phyloP scores from a whole-genome alignment of 2,113 vertebrate genomes.

The Lucifuga dentata region DNA sequence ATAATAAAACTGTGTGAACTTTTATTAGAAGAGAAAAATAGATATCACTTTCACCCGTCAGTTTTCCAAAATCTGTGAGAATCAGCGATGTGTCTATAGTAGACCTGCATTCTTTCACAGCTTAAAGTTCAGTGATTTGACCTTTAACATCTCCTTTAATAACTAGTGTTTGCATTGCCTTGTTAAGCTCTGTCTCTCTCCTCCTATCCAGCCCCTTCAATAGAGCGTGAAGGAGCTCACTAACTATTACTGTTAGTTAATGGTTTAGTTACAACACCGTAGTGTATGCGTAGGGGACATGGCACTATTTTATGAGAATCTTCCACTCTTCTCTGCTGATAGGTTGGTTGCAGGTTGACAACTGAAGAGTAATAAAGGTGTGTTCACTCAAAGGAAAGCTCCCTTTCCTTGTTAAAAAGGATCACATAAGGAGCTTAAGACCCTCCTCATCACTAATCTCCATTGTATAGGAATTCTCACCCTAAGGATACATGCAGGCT shows the following conservation, averaged over 20 bases:
- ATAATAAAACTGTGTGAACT: not conserved
- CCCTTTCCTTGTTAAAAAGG: slow-evolving; percentile 53
- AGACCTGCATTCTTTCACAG: slow-evolving; percentile 65
- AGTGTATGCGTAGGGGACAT: slow-evolving; percentile 16
- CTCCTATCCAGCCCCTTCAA: slow-evolving; percentile 52
- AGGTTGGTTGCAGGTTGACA: slow-evolving; percentile 38
- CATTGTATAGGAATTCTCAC: slow-evolving; percentile 74
- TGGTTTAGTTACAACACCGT: slow-evolving; percentile 24
- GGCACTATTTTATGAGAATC: slow-evolving; percentile 23
- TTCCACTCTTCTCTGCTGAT: slow-evolving; percentile 27
- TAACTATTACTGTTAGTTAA: slow-evolving; percentile 58
- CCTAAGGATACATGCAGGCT: slow-evolving; percentile 74
- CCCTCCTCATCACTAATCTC: slow-evolving; percentile 65
- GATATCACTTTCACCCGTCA: not conserved
- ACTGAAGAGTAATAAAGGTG: slow-evolving; percentile 41
- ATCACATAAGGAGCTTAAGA: slow-evolving; percentile 65
- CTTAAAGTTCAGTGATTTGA: slow-evolving; percentile 75
- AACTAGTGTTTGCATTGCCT: slow-evolving; percentile 68
- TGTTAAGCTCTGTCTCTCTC: slow-evolving; percentile 62
- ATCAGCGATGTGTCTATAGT: slow-evolving; percentile 27
- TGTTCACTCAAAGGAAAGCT: slow-evolving; percentile 46
- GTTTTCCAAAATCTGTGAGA: slow-evolving; percentile 23
- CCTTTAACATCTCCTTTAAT: slow-evolving; percentile 71
- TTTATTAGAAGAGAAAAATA: not conserved
- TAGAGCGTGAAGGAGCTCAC: slow-evolving; percentile 55